A percentile compares a stretch with the other conserved stretches of the same genome.
Conservation (phyloP, 1,140 invertebrate species). For the Cecropterus lyciades region DNA sequence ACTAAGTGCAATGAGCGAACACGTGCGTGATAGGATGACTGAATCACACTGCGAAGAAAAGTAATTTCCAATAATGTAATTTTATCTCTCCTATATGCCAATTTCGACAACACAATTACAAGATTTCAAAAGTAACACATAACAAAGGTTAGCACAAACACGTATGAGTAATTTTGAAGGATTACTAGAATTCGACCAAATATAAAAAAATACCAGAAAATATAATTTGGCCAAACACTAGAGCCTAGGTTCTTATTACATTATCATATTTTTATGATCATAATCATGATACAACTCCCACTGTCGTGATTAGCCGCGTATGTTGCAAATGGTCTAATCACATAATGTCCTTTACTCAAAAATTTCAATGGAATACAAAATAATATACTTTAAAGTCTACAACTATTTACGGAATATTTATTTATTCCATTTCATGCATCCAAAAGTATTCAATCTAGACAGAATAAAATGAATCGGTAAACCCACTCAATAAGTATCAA, state of each 20-base stretch:
- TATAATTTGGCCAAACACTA: background rate
- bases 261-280: too few relatives aligned
- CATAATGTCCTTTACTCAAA: too few relatives aligned
- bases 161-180: background rate
- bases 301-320: too few relatives aligned
- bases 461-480: too few relatives aligned
- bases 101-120: constrained; percentile 8
- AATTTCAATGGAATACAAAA: too few relatives aligned
- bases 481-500: too few relatives aligned
- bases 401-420: too few relatives aligned
- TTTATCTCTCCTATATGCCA: constrained; percentile 16
- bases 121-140: background rate
- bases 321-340: too few relatives aligned
- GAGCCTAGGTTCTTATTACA: background rate
- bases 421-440: too few relatives aligned
- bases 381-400: too few relatives aligned
- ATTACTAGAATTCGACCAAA: constrained; percentile 7
- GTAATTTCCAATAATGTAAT: constrained; percentile 23
- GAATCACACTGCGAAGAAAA: constrained; percentile 19
- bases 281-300: too few relatives aligned
- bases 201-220: background rate
- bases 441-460: too few relatives aligned
- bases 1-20: constrained; percentile 17
- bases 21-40: constrained; percentile 20
- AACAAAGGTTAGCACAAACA: constrained; percentile 10